A percentile compares a stretch with the other conserved stretches of the same genome.
phyloP scores from a whole-genome alignment of 2,113 vertebrate genomes.

The Pterocles orientalis region DNA sequence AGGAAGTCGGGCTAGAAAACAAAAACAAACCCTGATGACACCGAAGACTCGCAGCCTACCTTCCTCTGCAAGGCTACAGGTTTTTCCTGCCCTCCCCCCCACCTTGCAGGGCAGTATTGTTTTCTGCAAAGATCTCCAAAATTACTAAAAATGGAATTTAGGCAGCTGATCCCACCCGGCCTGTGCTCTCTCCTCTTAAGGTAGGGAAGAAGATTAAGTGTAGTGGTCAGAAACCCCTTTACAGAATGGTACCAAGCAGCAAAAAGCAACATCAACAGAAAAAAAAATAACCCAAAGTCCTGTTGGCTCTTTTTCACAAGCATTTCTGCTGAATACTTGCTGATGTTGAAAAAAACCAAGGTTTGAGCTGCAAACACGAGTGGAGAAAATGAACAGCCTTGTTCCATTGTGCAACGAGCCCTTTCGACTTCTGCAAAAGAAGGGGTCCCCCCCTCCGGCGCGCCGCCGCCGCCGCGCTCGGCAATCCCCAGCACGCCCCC shows the following conservation, averaged over 20 bases:
- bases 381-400: background rate
- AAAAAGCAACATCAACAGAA: background rate
- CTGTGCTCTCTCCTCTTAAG: background rate
- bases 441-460: background rate
- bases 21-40: background rate
- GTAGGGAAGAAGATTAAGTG: background rate
- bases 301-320: background rate
- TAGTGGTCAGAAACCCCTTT: background rate
- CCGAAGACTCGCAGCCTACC: background rate
- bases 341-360: constrained; percentile 9
- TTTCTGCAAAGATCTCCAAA: background rate
- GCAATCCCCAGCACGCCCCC: background rate
- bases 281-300: background rate
- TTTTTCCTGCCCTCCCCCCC: background rate
- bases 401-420: background rate
- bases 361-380: background rate
- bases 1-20: constrained; percentile 32
- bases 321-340: background rate
- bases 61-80: background rate
- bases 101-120: rapidly evolving
- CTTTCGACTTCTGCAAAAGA: background rate
- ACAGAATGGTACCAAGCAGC: background rate
- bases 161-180: rapidly evolving
- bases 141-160: background rate
- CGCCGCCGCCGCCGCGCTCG: background rate